Evolutionary conservation across 1,140 invertebrate species (phyloP), one percentile per base, ranked within the genome.

Genomic region (Zeugodacus cucurbitae): DNA sequence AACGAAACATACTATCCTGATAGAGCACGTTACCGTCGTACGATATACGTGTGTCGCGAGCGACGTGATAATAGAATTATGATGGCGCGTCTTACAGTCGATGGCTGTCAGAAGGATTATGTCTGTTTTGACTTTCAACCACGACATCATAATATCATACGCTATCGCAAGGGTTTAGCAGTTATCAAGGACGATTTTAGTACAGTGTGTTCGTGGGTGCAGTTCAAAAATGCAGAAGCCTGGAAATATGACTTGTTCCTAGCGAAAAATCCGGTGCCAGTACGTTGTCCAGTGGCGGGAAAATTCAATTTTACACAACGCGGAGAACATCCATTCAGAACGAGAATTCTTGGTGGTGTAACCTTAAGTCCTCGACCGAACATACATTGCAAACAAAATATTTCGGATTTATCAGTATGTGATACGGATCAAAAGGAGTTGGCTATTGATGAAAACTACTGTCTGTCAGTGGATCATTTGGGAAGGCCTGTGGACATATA

Each of bases 51-150:
- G n/a, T 99, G 98, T 93, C 96, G 97, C 88, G 97, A 99, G 94
- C 95, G 97, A 93, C 94, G 98, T 92, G 97, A 97, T 90, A 96
- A 96, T 41, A 95, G 98, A 89, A 96, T 98, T 59, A 98, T 99
- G 96, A 98, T 99, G 97, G 98, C 98, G 11, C 95, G 98, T 89
- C 95, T 99, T 10, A 98, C 98, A 7, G 98, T 99, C 1, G 98
- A 99, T 94, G 98, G 98, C 94, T 99, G 98, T 94, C 98, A 99
- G 94, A 98, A 99, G 91, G 98, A 99, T 95, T 99, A 97, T 91
- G 96, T 99, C 11, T 99, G 99, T 91, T 99, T 99, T 91, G 98
- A 99, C 92, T 99, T 99, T 93, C 96, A 99, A 17, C 97, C 98
- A 0, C 95, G 97, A 89, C 98, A 99, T 95, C 98, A 99, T 91